phyloP scores from a whole-genome alignment of 1,140 invertebrate genomes.

The Drosophila kurseongensis region DNA sequence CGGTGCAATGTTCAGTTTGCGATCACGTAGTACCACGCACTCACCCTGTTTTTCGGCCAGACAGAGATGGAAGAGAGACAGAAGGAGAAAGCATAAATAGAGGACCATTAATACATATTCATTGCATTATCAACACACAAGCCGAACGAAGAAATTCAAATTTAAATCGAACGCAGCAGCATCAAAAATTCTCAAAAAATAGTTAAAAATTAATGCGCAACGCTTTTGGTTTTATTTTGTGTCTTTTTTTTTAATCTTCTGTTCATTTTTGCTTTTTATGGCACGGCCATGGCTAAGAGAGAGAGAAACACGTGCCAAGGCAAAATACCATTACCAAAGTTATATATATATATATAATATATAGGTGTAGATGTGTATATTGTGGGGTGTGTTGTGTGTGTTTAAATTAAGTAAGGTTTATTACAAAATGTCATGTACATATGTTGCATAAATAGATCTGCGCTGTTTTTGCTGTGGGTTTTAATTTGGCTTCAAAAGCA shows the following conservation, averaged over 20 bases:
- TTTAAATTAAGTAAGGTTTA: constrained; percentile 38
- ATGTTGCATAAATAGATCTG: constrained; percentile 41
- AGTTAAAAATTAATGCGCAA: constrained; percentile 69
- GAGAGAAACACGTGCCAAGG: constrained; percentile 80
- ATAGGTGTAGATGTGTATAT: constrained; percentile 28
- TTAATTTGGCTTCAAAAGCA: constrained; percentile 46
- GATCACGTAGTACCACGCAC: constrained; percentile 91
- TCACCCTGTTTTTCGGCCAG: constrained; percentile 86
- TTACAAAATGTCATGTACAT: constrained; percentile 70
- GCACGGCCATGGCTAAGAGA: constrained; percentile 69
- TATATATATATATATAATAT: constrained; percentile 38
- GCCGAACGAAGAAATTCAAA: constrained; percentile 81
- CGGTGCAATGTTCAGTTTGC: constrained; percentile 95
- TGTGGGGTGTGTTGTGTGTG: constrained; percentile 34
- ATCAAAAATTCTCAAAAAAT: constrained; percentile 65
- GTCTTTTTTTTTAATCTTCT: constrained; percentile 38
- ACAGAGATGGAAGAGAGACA: constrained; percentile 33
- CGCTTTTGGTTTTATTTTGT: constrained; percentile 51
- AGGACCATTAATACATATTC: constrained; percentile 46
- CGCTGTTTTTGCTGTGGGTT: constrained; percentile 44
- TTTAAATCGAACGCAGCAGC: constrained; percentile 82
- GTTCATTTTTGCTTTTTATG: constrained; percentile 43
- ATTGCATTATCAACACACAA: constrained; percentile 75
- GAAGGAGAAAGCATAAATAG: constrained; percentile 42
- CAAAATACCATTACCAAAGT: constrained; percentile 75